A percentile compares a stretch with the other conserved stretches of the same genome.
Evolutionary conservation across 2,888 invertebrate species (phyloP).

Genomic region (Drosophila mimica): DNA sequence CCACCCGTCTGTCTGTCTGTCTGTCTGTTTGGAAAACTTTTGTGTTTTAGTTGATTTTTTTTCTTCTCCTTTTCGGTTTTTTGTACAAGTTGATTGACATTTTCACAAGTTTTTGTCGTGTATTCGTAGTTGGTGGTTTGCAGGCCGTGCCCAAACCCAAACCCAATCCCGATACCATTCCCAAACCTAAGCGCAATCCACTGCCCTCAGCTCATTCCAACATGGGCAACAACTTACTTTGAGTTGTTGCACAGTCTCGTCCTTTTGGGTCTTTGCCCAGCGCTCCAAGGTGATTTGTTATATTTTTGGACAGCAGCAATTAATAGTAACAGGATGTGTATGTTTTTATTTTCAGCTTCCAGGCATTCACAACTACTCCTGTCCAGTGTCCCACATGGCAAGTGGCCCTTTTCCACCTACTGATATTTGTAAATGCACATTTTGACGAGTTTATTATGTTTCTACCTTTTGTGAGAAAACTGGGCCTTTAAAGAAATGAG

Average conservation of each 20-base stretch:
- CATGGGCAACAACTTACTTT: constrained; percentile 36
- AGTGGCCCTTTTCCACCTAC: constrained; percentile 22
- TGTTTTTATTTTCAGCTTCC: constrained; percentile 53
- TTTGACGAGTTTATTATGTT: constrained; percentile 26
- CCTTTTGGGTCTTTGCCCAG: constrained; percentile 68
- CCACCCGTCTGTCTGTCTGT: constrained; percentile 24
- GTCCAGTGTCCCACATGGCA: constrained; percentile 46
- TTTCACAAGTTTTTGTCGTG: constrained; percentile 80
- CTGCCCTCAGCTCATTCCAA: constrained; percentile 18
- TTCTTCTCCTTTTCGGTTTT: constrained; percentile 41
- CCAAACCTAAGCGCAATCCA: constrained; percentile 23
- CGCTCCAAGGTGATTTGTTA: constrained; percentile 81
- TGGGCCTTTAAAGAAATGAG: not conserved
- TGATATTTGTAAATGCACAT: not conserved
- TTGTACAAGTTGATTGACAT: constrained; percentile 81
- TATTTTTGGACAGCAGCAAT: constrained; percentile 83
- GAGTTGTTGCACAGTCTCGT: constrained; percentile 56
- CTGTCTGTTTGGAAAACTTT: constrained; percentile 67
- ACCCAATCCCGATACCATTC: constrained; percentile 18
- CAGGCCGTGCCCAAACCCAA: constrained; percentile 48
- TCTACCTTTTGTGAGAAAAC: constrained; percentile 12
- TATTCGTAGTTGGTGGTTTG: constrained; percentile 49
- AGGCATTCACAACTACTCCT: constrained; percentile 25
- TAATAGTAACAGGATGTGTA: constrained; percentile 81
- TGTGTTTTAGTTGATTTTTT: constrained; percentile 50